Evolutionary conservation across 2,113 vertebrate genomes (phyloP).

Genomic region (Athene noctua): DNA sequence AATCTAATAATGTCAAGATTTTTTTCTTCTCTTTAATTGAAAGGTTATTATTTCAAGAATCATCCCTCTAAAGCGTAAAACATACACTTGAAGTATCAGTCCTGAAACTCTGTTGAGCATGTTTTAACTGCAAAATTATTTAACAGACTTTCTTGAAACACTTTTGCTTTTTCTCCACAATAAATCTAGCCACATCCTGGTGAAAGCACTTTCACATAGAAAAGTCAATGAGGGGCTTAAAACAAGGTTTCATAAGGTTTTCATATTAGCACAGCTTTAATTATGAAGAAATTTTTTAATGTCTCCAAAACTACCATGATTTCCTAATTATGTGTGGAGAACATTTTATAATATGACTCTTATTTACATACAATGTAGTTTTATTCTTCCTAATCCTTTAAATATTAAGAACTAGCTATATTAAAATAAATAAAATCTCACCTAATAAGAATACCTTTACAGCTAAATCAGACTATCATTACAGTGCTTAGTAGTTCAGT

Average conservation of each 20-base stretch:
- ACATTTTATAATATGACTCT: background rate
- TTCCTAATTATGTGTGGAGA: background rate
- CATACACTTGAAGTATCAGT: background rate
- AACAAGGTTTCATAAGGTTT: background rate
- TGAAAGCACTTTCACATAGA: background rate
- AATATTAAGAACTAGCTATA: background rate
- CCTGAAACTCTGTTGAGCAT: background rate
- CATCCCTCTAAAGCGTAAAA: background rate
- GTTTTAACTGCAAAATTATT: background rate
- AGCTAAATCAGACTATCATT: background rate
- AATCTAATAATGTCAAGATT: background rate
- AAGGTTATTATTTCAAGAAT: background rate
- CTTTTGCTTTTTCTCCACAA: background rate
- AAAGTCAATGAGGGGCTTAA: background rate
- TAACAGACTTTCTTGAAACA: background rate
- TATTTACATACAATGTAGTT: background rate
- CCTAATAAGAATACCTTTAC: background rate
- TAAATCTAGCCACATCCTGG: background rate
- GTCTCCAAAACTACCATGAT: background rate
- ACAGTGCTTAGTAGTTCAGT: background rate
- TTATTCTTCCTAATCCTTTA: background rate
- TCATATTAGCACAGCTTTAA: background rate
- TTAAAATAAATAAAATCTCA: background rate
- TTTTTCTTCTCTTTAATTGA: background rate
- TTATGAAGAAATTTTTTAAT: background rate